A percentile compares a stretch with the other conserved stretches of the same genome.
Evolutionary conservation across 2,888 invertebrate species (phyloP).

Genomic region (Sycophila texana): DNA sequence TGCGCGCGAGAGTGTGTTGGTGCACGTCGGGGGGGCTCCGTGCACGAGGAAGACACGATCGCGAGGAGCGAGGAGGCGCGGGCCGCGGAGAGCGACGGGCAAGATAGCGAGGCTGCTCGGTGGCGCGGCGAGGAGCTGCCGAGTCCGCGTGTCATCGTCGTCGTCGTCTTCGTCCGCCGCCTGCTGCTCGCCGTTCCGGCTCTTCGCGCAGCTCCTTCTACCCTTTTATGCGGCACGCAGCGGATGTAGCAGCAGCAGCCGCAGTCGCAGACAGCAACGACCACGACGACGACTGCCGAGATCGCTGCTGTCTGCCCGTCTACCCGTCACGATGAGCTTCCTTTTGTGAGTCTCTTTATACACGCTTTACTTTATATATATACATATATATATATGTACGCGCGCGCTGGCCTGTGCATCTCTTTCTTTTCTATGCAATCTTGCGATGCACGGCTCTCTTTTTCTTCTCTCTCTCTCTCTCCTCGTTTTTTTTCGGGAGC

Average conservation of each 20-base stretch:
- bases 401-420: not conserved
- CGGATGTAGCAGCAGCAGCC: not conserved
- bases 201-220: slow-evolving; percentile 36
- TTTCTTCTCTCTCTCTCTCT: not conserved
- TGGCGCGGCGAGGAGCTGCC: slow-evolving; percentile 13
- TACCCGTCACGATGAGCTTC: slow-evolving; percentile 71
- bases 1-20: no score
- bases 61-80: not conserved
- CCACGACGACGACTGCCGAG: slow-evolving; percentile 23
- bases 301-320: slow-evolving; percentile 35
- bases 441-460: not conserved
- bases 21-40: not conserved
- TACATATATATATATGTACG: not conserved
- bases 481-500: no score
- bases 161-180: not conserved
- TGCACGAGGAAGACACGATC: no score
- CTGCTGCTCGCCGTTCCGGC: slow-evolving; percentile 35
- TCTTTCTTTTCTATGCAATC: not conserved
- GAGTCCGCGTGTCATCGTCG: not conserved
- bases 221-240: slow-evolving; percentile 45
- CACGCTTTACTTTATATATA: not conserved
- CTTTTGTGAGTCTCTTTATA: slow-evolving; percentile 71
- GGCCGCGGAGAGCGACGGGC: slow-evolving; percentile 4
- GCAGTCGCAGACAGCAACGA: slow-evolving; percentile 12
- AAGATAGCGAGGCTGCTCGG: slow-evolving; percentile 30